Evolutionary conservation across 2,797 vertebrate species (phyloP).

Genomic region (Propithecus deckenii): DNA sequence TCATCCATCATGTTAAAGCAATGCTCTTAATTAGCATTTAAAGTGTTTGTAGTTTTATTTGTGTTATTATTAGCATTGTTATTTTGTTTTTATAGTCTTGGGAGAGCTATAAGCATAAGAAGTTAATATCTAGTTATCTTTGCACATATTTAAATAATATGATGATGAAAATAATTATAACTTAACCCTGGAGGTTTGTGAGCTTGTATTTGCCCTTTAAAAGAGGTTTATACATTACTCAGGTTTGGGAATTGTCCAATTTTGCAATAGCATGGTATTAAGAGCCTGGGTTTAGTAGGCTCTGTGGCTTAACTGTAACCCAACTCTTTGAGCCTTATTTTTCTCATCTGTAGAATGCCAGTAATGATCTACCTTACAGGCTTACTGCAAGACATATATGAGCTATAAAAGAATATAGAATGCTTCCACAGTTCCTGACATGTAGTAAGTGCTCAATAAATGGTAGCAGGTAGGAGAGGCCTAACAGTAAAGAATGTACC

Average conservation of each 20-base stretch:
- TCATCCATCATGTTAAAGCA: neutral
- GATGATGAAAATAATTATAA: conserved; percentile 47
- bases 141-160: conserved; percentile 58
- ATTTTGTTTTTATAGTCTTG: conserved; percentile 61
- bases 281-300: neutral
- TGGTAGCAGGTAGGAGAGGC: neutral
- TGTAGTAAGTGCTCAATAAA: neutral
- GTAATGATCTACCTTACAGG: neutral
- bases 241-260: neutral
- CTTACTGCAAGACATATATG: neutral
- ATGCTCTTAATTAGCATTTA: conserved; percentile 57
- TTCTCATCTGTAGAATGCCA: conserved; percentile 1
- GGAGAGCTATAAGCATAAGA: conserved; percentile 46
- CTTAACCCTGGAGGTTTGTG: neutral
- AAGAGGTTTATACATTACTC: neutral
- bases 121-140: conserved; percentile 66
- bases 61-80: conserved; percentile 17
- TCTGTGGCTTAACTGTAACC: neutral
- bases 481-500: neutral
- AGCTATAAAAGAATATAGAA: neutral
- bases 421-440: neutral
- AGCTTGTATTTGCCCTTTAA: conserved; percentile 29
- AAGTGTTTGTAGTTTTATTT: conserved; percentile 52
- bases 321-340: neutral
- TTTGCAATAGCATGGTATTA: neutral